Conservation (phyloP, 92 coral and sea anemone genomes). For the Phenganax subtilis region DNA sequence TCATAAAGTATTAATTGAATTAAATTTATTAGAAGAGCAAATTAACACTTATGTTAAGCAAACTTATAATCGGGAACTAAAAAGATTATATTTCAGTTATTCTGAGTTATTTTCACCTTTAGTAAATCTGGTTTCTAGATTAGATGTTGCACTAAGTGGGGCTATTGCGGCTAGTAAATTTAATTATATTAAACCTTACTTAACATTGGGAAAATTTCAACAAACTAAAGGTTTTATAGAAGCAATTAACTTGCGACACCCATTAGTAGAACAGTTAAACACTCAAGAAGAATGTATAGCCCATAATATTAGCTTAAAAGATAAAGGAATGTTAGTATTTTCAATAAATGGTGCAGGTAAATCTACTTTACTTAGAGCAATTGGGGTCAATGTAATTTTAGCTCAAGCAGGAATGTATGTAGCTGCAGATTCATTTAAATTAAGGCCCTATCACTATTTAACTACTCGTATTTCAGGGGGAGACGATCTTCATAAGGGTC, state of each 20-base stretch:
- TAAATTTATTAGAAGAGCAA: constrained; percentile 43
- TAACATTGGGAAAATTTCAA: not conserved
- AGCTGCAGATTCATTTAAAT: constrained; percentile 45
- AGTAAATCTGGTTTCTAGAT: constrained; percentile 40
- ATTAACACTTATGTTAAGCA: constrained; percentile 38
- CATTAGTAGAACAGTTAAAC: constrained; percentile 43
- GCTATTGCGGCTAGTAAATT: constrained; percentile 40
- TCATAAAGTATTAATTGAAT: constrained; percentile 38
- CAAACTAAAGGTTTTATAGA: constrained; percentile 36
- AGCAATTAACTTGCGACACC: constrained; percentile 41
- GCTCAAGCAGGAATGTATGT: constrained; percentile 47
- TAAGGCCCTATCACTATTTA: constrained; percentile 44
- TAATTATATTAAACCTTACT: constrained; percentile 40
- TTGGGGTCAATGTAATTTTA: constrained; percentile 41
- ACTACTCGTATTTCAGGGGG: constrained; percentile 47
- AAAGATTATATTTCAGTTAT: constrained; percentile 45
- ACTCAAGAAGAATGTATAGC: constrained; percentile 46
- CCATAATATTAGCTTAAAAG: constrained; percentile 37
- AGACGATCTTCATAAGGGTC: constrained; percentile 47
- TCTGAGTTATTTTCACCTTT: constrained; percentile 43
- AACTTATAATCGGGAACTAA: constrained; percentile 41
- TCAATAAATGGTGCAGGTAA: constrained; percentile 44
- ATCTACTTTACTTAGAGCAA: constrained; percentile 45
- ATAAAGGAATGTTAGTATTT: constrained; percentile 42
- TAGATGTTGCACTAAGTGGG: constrained; percentile 46